A percentile compares a stretch with the other conserved stretches of the same genome.
Evolutionary conservation across 2,113 vertebrate species (phyloP).

Genomic region (Phocoena phocoena): DNA sequence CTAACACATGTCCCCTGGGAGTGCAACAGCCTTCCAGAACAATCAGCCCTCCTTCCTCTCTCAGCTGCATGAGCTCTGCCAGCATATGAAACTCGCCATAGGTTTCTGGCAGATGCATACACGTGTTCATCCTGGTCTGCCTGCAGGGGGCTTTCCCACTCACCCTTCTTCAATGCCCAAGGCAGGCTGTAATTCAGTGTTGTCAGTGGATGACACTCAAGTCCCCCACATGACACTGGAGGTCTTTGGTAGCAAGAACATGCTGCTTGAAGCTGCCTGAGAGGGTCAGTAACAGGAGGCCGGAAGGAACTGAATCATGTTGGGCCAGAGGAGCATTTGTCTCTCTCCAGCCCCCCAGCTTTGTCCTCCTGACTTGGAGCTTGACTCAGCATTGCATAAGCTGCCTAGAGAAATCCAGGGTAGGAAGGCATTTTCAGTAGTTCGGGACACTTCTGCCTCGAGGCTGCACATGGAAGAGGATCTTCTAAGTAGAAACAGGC

Average conservation of each 20-base stretch:
- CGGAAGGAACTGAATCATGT: no score
- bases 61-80: background rate
- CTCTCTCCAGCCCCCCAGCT: background rate
- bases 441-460: conserved; percentile 47
- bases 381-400: background rate
- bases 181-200: background rate
- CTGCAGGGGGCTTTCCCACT: background rate
- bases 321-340: background rate
- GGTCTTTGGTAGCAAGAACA: background rate
- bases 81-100: background rate
- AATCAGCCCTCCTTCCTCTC: background rate
- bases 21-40: background rate
- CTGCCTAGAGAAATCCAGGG: background rate
- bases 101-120: background rate
- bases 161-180: background rate
- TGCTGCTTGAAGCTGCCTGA: background rate
- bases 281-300: background rate
- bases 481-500: conserved; percentile 55
- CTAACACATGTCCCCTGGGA: background rate
- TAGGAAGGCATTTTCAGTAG: background rate
- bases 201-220: background rate
- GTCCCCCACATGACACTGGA: background rate
- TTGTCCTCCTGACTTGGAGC: background rate
- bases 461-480: background rate
- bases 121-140: background rate